Evolutionary conservation across 1,140 invertebrate genomes (phyloP).

Genomic region (Eciton burchellii): DNA sequence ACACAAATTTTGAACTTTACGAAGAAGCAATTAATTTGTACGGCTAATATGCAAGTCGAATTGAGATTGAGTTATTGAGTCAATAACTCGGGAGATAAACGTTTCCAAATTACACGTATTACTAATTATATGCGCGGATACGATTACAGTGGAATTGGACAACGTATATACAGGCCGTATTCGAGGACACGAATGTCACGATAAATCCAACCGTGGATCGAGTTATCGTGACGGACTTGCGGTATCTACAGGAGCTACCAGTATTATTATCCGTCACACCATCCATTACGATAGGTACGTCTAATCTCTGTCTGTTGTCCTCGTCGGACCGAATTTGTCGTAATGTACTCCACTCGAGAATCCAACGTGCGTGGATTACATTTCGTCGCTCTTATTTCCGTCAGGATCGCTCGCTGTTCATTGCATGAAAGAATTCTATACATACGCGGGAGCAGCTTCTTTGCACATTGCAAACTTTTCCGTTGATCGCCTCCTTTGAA

Average conservation of each 20-base stretch:
- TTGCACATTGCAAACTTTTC: neutral
- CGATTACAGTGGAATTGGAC: constrained; percentile 89
- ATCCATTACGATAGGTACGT: constrained; percentile 86
- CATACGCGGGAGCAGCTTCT: constrained; percentile 9
- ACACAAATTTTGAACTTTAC: no score
- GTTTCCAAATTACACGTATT: neutral
- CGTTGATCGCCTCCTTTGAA: neutral
- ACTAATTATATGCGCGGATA: constrained; percentile 9
- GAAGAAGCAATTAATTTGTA: no score
- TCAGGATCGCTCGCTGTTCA: neutral
- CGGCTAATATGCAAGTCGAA: neutral
- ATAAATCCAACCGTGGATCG: constrained; percentile 85
- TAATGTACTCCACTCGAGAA: constrained; percentile 23
- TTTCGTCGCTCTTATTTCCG: constrained; percentile 25
- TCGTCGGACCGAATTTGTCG: neutral
- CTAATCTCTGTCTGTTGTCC: constrained; percentile 10
- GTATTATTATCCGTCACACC: constrained; percentile 85
- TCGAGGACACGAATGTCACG: constrained; percentile 87
- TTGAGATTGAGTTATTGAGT: no score
- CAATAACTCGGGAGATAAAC: neutral
- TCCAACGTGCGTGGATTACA: neutral
- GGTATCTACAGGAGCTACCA: constrained; percentile 87
- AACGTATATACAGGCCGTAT: constrained; percentile 87
- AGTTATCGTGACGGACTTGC: constrained; percentile 88
- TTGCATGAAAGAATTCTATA: neutral